Conservation (phyloP, 2,888 invertebrate genomes). For the Metalampra italica region DNA sequence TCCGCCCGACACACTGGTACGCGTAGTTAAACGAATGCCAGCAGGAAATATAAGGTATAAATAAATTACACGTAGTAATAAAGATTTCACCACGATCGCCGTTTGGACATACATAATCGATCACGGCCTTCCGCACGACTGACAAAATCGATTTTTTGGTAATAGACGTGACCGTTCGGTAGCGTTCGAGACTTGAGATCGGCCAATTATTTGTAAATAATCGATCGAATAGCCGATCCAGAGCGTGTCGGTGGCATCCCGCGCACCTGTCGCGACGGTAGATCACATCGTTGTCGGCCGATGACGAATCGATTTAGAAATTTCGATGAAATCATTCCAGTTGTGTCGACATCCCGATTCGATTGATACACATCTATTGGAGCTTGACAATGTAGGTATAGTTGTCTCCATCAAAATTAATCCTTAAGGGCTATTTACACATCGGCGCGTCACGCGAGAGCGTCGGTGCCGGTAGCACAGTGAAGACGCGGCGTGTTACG, state of each 20-base stretch:
- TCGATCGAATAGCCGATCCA: constrained; percentile 55
- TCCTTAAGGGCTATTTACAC: too few relatives aligned
- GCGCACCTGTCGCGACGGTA: constrained; percentile 66
- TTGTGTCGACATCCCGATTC: constrained; percentile 52
- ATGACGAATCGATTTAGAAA: constrained; percentile 66
- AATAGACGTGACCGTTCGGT: constrained; percentile 51
- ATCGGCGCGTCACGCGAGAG: too few relatives aligned
- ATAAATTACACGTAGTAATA: constrained; percentile 5
- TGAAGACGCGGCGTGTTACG: too few relatives aligned
- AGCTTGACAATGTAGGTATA: constrained; percentile 1
- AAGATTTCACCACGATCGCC: constrained; percentile 19
- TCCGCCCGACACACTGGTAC: constrained; percentile 8
- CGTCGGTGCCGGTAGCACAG: too few relatives aligned
- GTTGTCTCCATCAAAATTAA: too few relatives aligned
- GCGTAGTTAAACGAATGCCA: constrained; percentile 1
- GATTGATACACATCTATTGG: constrained; percentile 19
- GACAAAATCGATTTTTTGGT: constrained; percentile 55
- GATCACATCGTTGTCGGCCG: constrained; percentile 58
- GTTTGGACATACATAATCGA: constrained; percentile 25
- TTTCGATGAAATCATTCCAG: constrained; percentile 64
- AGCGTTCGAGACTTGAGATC: constrained; percentile 38
- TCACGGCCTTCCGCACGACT: constrained; percentile 65
- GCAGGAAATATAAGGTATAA: constrained; percentile 8
- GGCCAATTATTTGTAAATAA: constrained; percentile 61
- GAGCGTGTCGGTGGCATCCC: constrained; percentile 40